Evolutionary conservation across 2,797 vertebrate species (phyloP).

Genomic region (Ibycter americanus): DNA sequence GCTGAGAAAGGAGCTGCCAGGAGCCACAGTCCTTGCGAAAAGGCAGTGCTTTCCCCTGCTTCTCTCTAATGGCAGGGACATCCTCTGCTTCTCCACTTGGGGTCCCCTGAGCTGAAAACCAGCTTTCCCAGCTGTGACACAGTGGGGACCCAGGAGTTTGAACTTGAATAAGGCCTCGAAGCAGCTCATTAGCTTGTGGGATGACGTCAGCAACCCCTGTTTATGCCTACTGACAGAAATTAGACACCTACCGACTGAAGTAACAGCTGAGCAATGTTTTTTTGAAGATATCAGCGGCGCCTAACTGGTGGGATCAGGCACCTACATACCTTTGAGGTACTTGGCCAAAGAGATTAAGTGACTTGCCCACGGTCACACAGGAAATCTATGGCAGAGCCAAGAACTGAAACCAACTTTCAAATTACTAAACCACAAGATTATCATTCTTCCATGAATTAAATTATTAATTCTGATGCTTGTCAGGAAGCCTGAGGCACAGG

Average conservation of each 20-base stretch:
- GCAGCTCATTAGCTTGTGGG: background rate
- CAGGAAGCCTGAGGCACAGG: conserved; percentile 57
- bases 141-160: background rate
- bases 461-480: conserved; percentile 68
- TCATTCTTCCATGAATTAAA: conserved; percentile 50
- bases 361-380: conserved; percentile 43
- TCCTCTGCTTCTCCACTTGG: accelerated
- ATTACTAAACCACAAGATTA: conserved; percentile 64
- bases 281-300: conserved; percentile 59
- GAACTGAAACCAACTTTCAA: conserved; percentile 52
- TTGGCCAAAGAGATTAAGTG: conserved; percentile 29
- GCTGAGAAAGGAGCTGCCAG: background rate
- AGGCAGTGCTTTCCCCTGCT: background rate
- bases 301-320: conserved; percentile 56
- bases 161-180: background rate
- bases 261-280: conserved; percentile 50
- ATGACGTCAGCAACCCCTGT: background rate
- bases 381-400: conserved; percentile 48
- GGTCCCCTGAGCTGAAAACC: background rate
- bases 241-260: conserved; percentile 17
- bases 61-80: background rate
- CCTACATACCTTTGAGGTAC: conserved; percentile 59
- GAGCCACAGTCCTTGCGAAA: background rate
- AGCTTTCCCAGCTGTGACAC: background rate
- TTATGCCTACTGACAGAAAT: conserved; percentile 44